phyloP scores from a whole-genome alignment of 2,113 vertebrate species.

The Pedionomus torquatus region DNA sequence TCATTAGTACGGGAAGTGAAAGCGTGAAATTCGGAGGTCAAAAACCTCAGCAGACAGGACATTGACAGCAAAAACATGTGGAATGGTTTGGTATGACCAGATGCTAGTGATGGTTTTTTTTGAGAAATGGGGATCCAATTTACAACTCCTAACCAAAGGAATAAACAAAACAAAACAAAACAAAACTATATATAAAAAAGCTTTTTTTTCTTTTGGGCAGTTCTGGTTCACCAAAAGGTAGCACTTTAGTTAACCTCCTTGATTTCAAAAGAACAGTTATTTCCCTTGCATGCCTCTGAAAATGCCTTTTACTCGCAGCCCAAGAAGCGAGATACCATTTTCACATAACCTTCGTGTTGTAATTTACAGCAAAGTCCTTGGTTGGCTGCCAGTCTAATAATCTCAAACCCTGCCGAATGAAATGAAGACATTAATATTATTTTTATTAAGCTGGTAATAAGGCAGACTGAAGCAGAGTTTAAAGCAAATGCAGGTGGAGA shows the following conservation, averaged over 20 bases:
- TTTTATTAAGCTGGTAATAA: slow-evolving; percentile 54
- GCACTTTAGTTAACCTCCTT: background rate
- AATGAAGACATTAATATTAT: slow-evolving; percentile 31
- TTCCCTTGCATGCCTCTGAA: background rate
- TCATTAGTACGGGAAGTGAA: background rate
- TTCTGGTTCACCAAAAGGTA: background rate
- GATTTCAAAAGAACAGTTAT: background rate
- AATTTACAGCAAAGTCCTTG: background rate
- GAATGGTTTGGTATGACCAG: background rate
- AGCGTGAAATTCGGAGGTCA: background rate
- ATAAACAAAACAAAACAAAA: background rate
- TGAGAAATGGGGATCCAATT: background rate
- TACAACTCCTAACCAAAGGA: background rate
- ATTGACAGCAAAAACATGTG: background rate
- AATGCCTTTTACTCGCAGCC: background rate
- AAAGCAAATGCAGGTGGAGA: slow-evolving; percentile 48
- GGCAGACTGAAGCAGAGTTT: background rate
- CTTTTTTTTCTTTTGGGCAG: background rate
- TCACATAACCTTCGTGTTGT: background rate
- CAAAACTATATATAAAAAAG: background rate
- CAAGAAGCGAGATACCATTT: background rate
- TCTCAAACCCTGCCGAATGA: background rate
- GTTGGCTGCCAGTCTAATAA: slow-evolving; percentile 27
- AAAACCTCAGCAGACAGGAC: background rate
- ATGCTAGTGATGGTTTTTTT: background rate